These are phyloP conservation scores for Acanthosepion lycidas DNA, from an alignment of 2,888 invertebrate genomes.

Conservation along the genomic window DNA sequence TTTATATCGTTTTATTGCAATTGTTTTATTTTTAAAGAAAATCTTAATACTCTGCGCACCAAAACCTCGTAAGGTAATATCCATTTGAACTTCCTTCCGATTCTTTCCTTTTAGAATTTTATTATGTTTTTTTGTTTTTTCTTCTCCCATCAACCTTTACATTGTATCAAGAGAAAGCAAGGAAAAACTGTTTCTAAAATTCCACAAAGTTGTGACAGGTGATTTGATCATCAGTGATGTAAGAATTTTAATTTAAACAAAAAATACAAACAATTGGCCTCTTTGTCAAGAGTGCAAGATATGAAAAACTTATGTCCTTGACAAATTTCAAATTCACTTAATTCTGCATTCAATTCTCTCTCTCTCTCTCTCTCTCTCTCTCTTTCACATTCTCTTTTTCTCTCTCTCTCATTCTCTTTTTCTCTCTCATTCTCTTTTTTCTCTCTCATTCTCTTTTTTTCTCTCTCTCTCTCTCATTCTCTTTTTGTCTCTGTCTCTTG, in stretches of 20 bases:
- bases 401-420: background rate
- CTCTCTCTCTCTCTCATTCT: background rate
- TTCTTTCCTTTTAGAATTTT: background rate
- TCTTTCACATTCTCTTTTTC: background rate
- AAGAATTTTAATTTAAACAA: too few relatives aligned
- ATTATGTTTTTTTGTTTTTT: background rate
- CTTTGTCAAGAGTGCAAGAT: background rate
- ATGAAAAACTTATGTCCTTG: background rate
- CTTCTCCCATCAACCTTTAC: background rate
- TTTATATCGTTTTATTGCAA: background rate
- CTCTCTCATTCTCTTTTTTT: background rate
- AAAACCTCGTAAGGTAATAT: background rate
- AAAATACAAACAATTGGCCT: background rate
- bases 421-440: too few relatives aligned
- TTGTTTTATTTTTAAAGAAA: too few relatives aligned
- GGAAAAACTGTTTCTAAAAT: background rate
- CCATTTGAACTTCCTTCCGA: background rate
- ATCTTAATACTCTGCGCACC: background rate
- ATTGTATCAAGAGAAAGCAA: background rate
- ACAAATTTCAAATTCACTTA: slow-evolving; percentile 33
- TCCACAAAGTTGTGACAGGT: background rate
- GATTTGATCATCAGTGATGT: background rate
- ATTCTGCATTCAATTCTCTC: background rate
- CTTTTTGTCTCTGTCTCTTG: too few relatives aligned
- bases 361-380: background rate